A percentile compares a stretch with the other conserved stretches of the same genome.
Evolutionary conservation across 2,888 invertebrate species (phyloP).

Genomic region (Agriopis aurantiaria): DNA sequence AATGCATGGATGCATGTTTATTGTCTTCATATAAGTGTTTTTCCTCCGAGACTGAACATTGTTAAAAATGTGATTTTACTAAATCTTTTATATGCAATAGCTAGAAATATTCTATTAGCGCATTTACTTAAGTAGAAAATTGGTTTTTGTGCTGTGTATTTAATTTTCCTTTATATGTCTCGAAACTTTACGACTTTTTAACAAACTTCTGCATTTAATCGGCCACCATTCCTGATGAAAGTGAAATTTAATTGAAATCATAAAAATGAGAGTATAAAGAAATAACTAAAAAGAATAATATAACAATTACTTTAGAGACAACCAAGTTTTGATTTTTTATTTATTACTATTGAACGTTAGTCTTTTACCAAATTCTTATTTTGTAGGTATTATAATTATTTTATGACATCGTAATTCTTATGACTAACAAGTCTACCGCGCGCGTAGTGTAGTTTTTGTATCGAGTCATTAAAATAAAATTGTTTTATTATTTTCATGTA

Average conservation of each 20-base stretch:
- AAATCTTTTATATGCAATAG: slow-evolving; percentile 27
- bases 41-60: slow-evolving; percentile 55
- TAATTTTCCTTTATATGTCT: slow-evolving; percentile 7
- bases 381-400: slow-evolving; percentile 34
- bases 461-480: slow-evolving; percentile 44
- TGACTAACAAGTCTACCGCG: slow-evolving; percentile 25
- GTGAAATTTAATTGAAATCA: background rate
- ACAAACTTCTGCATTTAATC: slow-evolving; percentile 26
- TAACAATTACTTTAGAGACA: background rate
- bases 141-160: slow-evolving; percentile 12
- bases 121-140: slow-evolving; percentile 15
- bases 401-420: slow-evolving; percentile 11
- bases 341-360: slow-evolving; percentile 19
- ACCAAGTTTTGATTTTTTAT: slow-evolving; percentile 1
- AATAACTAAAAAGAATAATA: background rate
- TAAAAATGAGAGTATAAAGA: background rate
- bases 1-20: slow-evolving; percentile 63
- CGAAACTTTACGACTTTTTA: background rate
- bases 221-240: slow-evolving; percentile 16
- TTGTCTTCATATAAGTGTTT: slow-evolving; percentile 47
- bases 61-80: slow-evolving; percentile 43
- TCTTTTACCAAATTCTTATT: slow-evolving; percentile 47
- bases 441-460: slow-evolving; percentile 34
- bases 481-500: slow-evolving; percentile 5
- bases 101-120: slow-evolving; percentile 26